Percentiles rank a stretch among this genome's conserved stretches.
These are phyloP conservation scores for Megalonaias nervosa DNA, from an alignment of 1,140 invertebrate genomes.

Conservation along the genomic window DNA sequence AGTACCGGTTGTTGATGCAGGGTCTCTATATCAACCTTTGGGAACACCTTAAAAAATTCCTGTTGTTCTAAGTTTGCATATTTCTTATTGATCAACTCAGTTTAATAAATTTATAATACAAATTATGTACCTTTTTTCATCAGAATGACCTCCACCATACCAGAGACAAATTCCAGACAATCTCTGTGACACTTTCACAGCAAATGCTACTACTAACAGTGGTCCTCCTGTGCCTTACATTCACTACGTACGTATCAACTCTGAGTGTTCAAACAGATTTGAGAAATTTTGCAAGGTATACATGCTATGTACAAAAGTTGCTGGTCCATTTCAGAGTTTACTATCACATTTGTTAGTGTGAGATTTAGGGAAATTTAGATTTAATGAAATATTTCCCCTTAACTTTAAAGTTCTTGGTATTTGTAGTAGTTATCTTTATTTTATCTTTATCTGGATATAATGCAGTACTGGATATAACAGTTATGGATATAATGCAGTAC, in stretches of 20 bases:
- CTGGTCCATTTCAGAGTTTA: background rate
- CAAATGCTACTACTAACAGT: conserved; percentile 95
- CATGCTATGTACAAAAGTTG: background rate
- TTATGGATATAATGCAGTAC: no score
- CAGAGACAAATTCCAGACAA: conserved; percentile 97
- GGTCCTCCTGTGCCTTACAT: conserved; percentile 94
- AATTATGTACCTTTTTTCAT: conserved; percentile 48
- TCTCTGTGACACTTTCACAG: conserved; percentile 85
- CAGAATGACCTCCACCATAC: conserved; percentile 97
- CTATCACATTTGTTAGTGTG: background rate
- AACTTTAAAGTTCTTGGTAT: background rate
- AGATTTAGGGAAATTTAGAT: background rate
- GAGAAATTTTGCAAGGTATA: background rate
- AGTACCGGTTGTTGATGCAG: no score
- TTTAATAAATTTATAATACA: background rate
- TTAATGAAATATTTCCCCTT: background rate
- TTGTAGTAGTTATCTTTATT: background rate
- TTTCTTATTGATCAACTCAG: no score
- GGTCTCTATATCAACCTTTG: no score
- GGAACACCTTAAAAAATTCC: no score
- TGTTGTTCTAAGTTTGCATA: no score
- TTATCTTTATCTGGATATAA: no score
- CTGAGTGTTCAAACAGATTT: background rate
- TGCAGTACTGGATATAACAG: no score
- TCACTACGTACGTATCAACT: conserved; percentile 84